These are phyloP conservation scores for Patiria pectinifera DNA, from an alignment of 53 echinoderm and acorn worm species.

Conservation along the genomic window DNA sequence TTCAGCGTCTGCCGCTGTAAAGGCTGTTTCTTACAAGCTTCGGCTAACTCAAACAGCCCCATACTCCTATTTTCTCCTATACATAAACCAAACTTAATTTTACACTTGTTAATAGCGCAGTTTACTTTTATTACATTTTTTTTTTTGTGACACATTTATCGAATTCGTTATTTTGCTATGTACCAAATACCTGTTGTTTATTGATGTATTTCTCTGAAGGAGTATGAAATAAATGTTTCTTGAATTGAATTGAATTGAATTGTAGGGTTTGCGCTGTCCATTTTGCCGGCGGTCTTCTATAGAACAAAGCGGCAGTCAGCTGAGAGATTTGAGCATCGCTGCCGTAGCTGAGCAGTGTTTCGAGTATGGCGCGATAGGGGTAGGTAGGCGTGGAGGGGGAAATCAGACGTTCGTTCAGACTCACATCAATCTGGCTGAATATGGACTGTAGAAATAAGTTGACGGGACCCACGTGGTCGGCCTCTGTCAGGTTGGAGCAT, in stretches of 20 bases:
- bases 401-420: slow-evolving; percentile 67
- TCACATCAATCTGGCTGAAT: slow-evolving; percentile 69
- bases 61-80: too few relatives aligned
- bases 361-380: slow-evolving; percentile 70
- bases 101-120: too few relatives aligned
- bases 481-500: slow-evolving; percentile 21
- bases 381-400: slow-evolving; percentile 72
- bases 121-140: too few relatives aligned
- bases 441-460: slow-evolving; percentile 69
- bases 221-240: too few relatives aligned
- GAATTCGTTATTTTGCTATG: too few relatives aligned
- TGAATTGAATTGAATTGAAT: too few relatives aligned
- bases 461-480: slow-evolving; percentile 55
- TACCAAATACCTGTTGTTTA: too few relatives aligned
- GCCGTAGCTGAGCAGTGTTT: slow-evolving; percentile 64
- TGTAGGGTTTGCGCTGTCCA: slow-evolving; percentile 52
- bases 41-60: too few relatives aligned
- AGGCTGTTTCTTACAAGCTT: too few relatives aligned
- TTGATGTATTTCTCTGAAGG: too few relatives aligned
- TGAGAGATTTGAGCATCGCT: slow-evolving; percentile 50
- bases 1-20: slow-evolving; percentile 38
- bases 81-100: too few relatives aligned
- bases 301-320: slow-evolving; percentile 63
- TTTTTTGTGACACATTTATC: too few relatives aligned
- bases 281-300: slow-evolving; percentile 63